phyloP scores from a whole-genome alignment of 1,140 invertebrate species.

The Lordiphosa mommai region DNA sequence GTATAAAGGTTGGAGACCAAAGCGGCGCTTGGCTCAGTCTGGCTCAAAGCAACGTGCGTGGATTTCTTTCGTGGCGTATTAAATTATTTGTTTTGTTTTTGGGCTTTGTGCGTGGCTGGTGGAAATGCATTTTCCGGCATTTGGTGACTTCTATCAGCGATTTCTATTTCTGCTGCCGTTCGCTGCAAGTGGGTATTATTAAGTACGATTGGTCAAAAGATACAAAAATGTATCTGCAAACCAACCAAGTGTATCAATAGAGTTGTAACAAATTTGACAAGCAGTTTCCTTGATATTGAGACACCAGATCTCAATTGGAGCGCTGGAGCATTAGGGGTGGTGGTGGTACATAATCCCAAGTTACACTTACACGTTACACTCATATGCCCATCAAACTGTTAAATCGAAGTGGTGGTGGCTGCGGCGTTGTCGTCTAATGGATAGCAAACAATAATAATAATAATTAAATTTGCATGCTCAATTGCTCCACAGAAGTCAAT shows the following conservation, averaged over 20 bases:
- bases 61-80: conserved; percentile 30
- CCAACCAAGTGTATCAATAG: conserved; percentile 52
- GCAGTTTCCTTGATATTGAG: conserved; percentile 28
- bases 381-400: conserved; percentile 47
- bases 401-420: conserved; percentile 19
- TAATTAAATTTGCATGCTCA: conserved; percentile 74
- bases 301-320: not conserved
- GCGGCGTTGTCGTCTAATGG: conserved; percentile 49
- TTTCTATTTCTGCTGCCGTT: conserved; percentile 60
- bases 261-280: conserved; percentile 17
- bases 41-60: conserved; percentile 41
- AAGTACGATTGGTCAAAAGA: conserved; percentile 7
- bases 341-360: not conserved
- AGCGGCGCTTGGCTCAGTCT: conserved; percentile 40
- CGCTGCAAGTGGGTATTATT: conserved; percentile 53
- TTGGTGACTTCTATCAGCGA: conserved; percentile 62
- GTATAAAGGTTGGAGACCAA: conserved; percentile 54
- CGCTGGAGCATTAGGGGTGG: conserved; percentile 2
- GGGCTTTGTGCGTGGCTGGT: conserved; percentile 7
- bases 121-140: conserved; percentile 65
- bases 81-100: conserved; percentile 3
- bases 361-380: conserved; percentile 41
- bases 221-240: conserved; percentile 32
- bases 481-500: conserved; percentile 51
- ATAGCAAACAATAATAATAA: conserved; percentile 73